Conservation (phyloP, 1,140 invertebrate genomes). For the Brachionus manjavacas region DNA sequence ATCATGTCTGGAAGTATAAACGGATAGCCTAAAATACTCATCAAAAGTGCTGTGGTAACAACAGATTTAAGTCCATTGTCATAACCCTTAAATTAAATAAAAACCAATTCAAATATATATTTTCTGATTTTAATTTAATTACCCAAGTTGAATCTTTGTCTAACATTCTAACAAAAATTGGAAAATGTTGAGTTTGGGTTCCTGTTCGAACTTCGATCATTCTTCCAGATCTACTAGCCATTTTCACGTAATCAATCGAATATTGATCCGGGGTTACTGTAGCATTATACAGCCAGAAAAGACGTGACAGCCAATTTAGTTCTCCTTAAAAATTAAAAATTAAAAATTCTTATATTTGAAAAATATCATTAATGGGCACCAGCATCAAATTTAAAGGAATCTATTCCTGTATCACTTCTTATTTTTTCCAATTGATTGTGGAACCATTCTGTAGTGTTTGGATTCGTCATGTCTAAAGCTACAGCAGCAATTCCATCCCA, state of each 20-base stretch:
- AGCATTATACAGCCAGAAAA: constrained; percentile 24
- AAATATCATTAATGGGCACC: constrained; percentile 56
- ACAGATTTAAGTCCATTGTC: constrained; percentile 78
- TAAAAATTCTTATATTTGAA: neutral
- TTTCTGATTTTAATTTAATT: neutral
- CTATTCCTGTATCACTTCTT: constrained; percentile 61
- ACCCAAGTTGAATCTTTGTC: constrained; percentile 77
- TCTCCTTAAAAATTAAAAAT: neutral
- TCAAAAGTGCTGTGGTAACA: constrained; percentile 73
- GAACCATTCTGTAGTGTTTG: neutral
- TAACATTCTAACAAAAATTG: constrained; percentile 78
- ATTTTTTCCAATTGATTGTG: neutral
- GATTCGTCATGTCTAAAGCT: constrained; percentile 31
- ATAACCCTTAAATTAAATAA: constrained; percentile 53
- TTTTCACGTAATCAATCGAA: constrained; percentile 21
- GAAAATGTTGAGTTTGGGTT: constrained; percentile 70
- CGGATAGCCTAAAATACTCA: constrained; percentile 77
- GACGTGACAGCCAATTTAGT: constrained; percentile 1
- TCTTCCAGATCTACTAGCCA: constrained; percentile 8
- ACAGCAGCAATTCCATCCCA: constrained; percentile 36
- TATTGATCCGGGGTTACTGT: constrained; percentile 23
- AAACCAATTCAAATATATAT: too few species aligned
- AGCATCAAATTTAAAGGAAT: constrained; percentile 87
- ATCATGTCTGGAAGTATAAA: constrained; percentile 84
- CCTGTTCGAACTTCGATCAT: constrained; percentile 69